Percentiles rank a stretch among this genome's conserved stretches.
Evolutionary conservation across 1,140 invertebrate genomes (phyloP).

Genomic region (Drosophila rufa): DNA sequence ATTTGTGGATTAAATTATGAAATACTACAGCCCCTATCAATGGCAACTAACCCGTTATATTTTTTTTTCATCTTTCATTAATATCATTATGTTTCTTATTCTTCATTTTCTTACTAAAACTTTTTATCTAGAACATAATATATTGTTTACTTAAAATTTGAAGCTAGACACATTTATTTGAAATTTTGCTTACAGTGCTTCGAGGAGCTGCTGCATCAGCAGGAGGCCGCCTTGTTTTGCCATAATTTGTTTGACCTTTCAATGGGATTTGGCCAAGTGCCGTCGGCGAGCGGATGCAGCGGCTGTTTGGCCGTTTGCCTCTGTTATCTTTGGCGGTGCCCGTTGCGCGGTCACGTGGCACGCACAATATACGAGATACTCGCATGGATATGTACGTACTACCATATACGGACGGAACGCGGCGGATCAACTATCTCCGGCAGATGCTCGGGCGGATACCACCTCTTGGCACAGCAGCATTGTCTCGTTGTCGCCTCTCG

Average conservation of each 20-base stretch:
- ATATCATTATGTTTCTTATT: neutral
- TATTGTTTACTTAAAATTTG: too few species aligned
- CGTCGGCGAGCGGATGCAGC: constrained; percentile 38
- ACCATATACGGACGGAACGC: neutral
- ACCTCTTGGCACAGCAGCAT: constrained; percentile 50
- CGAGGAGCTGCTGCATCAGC: constrained; percentile 25
- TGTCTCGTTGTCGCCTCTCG: constrained; percentile 50
- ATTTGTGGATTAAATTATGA: too few species aligned
- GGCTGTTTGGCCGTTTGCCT: constrained; percentile 37
- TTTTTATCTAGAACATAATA: neutral
- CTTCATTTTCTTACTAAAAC: neutral
- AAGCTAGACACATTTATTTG: neutral
- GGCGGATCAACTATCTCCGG: constrained; percentile 37
- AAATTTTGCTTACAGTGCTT: neutral
- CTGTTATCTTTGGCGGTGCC: constrained; percentile 69
- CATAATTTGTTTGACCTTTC: constrained; percentile 79
- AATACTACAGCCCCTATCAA: too few species aligned
- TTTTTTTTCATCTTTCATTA: neutral
- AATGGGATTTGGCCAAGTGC: constrained; percentile 63
- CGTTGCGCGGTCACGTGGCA: constrained; percentile 54
- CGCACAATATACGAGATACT: constrained; percentile 21
- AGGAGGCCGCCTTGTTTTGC: constrained; percentile 39
- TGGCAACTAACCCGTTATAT: too few species aligned
- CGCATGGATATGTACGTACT: neutral
- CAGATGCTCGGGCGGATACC: constrained; percentile 33